Evolutionary conservation across 2,888 invertebrate genomes (phyloP), one percentile per base, ranked within the genome.

Genomic region (Cerastis rubricosa): DNA sequence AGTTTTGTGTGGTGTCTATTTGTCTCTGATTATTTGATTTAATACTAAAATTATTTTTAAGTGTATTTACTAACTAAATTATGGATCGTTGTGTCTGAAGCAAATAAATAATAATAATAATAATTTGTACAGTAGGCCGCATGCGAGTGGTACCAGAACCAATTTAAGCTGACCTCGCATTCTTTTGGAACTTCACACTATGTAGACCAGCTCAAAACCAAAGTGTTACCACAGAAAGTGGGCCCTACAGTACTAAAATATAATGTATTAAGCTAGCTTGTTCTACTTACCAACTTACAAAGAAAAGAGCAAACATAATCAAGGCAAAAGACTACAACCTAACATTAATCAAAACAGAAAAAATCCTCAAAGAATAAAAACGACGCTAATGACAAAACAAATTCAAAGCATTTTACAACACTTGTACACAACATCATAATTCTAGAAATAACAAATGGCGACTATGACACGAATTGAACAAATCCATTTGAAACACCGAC

Each of bases 401-500:
- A 86, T 86, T 80, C 82, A 81, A 81, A 86, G 69, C 68, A 71
- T 72, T 81, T 84, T 88, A 82, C 77, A 71, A 77, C 54, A 66
- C 45, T 68, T 76, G 70, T 71, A 72, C 66, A 83, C 71, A 78
- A 78, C 72, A 74, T 71, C 78, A 80, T 75, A 76, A 75, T 80
- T 87, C 70, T 73, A 77, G 71, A 82, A 83, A 81, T 78, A 83
- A 88, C 69, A 85, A 87, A 85, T 85, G 84, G 67, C 71, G 72
- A n/a, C 51, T 83, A 71, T 80, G 88, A 85, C 76, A 85, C 76
- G 76, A 89, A 89, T 87, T 89, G 84, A 84, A 87, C 76, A 81
- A 87, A 86, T 85, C 88, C 85, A 88, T 89, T 89, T 89, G 80
- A 85, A 87, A 84, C 78, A 70, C 64, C 76, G 80, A 80, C 78